Conservation (phyloP, 2,113 vertebrate species). For the Poecile atricapillus region DNA sequence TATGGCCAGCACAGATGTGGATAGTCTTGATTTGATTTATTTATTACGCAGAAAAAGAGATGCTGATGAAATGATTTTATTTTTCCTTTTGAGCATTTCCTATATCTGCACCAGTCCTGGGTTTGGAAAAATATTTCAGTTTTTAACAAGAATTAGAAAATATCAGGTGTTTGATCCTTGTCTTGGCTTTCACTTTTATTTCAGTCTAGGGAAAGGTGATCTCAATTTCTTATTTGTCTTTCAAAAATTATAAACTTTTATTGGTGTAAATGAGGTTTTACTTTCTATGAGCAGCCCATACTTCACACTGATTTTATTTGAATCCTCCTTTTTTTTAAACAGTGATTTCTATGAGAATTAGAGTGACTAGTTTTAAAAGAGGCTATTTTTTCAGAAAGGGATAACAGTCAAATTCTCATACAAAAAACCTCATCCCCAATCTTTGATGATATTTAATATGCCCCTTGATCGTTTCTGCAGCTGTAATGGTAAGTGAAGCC, state of each 20-base stretch:
- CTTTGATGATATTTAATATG: neutral
- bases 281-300: neutral
- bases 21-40: neutral
- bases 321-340: neutral
- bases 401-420: neutral
- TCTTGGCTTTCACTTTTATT: neutral
- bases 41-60: fast-evolving
- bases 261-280: neutral
- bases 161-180: neutral
- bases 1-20: neutral
- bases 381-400: neutral
- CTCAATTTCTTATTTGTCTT: neutral
- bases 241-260: neutral
- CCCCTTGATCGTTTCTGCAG: neutral
- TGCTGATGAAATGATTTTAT: neutral
- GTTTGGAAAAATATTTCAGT: neutral
- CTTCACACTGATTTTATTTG: neutral
- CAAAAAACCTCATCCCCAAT: neutral
- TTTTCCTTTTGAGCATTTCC: neutral
- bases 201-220: neutral
- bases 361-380: neutral
- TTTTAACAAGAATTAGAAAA: neutral
- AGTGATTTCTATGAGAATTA: neutral
- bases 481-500: too few species aligned
- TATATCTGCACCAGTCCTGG: neutral